Conservation (phyloP, 1,140 invertebrate genomes). For the Phymastichus coffea region DNA sequence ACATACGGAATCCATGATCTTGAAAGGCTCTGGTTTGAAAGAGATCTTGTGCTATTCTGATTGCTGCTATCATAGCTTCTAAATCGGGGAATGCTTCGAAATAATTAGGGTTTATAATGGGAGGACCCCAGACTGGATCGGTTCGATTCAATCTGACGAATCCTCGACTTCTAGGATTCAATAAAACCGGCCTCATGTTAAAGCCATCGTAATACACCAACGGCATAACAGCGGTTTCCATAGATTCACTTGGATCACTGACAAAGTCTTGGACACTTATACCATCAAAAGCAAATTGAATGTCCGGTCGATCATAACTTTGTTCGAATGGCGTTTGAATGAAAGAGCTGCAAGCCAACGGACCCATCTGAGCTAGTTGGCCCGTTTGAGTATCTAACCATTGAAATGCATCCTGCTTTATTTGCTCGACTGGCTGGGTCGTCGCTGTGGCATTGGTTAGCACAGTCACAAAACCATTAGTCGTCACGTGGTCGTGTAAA, state of each 20-base stretch:
- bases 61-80: slow-evolving; percentile 49
- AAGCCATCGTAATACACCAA: slow-evolving; percentile 50
- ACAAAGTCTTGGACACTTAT: slow-evolving; percentile 42
- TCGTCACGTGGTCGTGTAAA: slow-evolving; percentile 66
- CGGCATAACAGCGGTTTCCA: slow-evolving; percentile 35
- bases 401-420: slow-evolving; percentile 56
- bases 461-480: slow-evolving; percentile 57
- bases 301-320: slow-evolving; percentile 58
- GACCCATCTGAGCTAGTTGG: slow-evolving; percentile 46
- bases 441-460: slow-evolving; percentile 59
- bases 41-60: slow-evolving; percentile 42
- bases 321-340: slow-evolving; percentile 41
- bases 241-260: slow-evolving; percentile 43
- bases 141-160: slow-evolving; percentile 53
- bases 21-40: slow-evolving; percentile 35
- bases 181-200: slow-evolving; percentile 47
- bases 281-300: slow-evolving; percentile 66
- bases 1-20: slow-evolving; percentile 34
- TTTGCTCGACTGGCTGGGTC: slow-evolving; percentile 50
- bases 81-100: slow-evolving; percentile 54
- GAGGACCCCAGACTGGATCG: slow-evolving; percentile 61
- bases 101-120: slow-evolving; percentile 64
- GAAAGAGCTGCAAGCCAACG: slow-evolving; percentile 42
- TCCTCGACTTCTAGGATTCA: slow-evolving; percentile 61
- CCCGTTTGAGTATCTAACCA: slow-evolving; percentile 37